A percentile compares a stretch with the other conserved stretches of the same genome.
Conservation (phyloP, 2,888 invertebrate genomes). For the Carpatolechia fugitivella region DNA sequence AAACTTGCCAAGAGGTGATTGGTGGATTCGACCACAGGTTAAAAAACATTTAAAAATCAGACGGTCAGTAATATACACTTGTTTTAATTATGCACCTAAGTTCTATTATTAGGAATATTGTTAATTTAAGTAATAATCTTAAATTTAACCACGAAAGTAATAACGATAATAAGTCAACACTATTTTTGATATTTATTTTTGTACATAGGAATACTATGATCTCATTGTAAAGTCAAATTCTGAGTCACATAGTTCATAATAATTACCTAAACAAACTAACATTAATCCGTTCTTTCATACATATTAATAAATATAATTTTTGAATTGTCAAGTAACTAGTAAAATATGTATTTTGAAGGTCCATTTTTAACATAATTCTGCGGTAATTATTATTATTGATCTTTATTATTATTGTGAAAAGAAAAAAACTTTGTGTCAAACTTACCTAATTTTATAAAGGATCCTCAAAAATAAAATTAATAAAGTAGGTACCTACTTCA, state of each 20-base stretch:
- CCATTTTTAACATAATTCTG: too few species aligned
- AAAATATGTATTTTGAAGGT: too few species aligned
- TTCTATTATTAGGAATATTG: slow-evolving; percentile 7
- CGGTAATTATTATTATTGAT: too few species aligned
- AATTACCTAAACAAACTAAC: background rate
- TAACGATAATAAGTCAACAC: background rate
- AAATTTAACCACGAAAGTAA: slow-evolving; percentile 14
- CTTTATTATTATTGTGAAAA: too few species aligned
- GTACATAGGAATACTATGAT: slow-evolving; percentile 22
- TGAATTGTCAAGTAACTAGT: too few species aligned
- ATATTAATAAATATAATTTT: background rate
- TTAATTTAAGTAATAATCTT: background rate
- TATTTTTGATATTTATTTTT: slow-evolving; percentile 10
- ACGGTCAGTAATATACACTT: slow-evolving; percentile 36
- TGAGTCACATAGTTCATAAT: slow-evolving; percentile 19
- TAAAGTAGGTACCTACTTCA: too few species aligned
- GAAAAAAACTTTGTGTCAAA: too few species aligned
- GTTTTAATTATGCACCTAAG: slow-evolving; percentile 34
- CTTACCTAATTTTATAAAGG: too few species aligned
- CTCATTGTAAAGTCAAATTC: slow-evolving; percentile 27
- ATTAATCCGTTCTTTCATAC: background rate
- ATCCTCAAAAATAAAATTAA: too few species aligned
- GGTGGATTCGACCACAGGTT: too few species aligned
- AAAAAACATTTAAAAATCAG: too few species aligned
- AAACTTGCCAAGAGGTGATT: too few species aligned